Percentiles rank a stretch among this genome's conserved stretches.
These are phyloP conservation scores for Pholis gunnellus DNA, from an alignment of 2,113 vertebrate species.

Conservation along the genomic window DNA sequence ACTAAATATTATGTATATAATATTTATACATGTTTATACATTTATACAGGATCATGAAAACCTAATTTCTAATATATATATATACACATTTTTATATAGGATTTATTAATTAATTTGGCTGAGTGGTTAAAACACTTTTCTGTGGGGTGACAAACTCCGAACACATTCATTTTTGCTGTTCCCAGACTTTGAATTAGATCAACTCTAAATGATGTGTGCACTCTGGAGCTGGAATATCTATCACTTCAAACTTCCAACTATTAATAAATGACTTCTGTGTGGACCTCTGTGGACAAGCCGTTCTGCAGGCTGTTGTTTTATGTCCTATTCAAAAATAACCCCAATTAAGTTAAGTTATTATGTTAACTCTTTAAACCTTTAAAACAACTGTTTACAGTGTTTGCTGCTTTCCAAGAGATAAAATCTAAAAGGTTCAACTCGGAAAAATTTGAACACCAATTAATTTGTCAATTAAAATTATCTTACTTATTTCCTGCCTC, in stretches of 20 bases:
- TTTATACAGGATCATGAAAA: too few relatives aligned
- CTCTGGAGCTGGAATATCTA: not conserved
- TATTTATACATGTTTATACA: too few relatives aligned
- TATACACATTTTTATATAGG: too few relatives aligned
- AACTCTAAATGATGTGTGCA: not conserved
- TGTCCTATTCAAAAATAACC: not conserved
- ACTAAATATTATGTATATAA: too few relatives aligned
- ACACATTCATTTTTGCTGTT: too few relatives aligned
- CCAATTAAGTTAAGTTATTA: not conserved
- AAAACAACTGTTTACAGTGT: constrained; percentile 22
- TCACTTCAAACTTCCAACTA: not conserved
- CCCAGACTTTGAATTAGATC: not conserved
- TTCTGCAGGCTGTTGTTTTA: not conserved
- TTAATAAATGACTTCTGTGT: not conserved
- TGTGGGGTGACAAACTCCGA: too few relatives aligned
- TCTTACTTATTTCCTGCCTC: constrained; percentile 47
- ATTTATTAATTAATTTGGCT: too few relatives aligned
- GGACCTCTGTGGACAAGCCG: not conserved
- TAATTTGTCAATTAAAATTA: constrained; percentile 72
- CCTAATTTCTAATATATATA: too few relatives aligned
- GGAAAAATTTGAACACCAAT: constrained; percentile 67
- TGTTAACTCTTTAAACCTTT: not conserved
- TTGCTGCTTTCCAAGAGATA: constrained; percentile 31
- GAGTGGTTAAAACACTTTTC: too few relatives aligned
- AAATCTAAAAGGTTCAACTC: constrained; percentile 46